Percentiles rank a stretch among this genome's conserved stretches.
Conservation (phyloP, 2,888 invertebrate genomes). For the Notodonta dromedarius region DNA sequence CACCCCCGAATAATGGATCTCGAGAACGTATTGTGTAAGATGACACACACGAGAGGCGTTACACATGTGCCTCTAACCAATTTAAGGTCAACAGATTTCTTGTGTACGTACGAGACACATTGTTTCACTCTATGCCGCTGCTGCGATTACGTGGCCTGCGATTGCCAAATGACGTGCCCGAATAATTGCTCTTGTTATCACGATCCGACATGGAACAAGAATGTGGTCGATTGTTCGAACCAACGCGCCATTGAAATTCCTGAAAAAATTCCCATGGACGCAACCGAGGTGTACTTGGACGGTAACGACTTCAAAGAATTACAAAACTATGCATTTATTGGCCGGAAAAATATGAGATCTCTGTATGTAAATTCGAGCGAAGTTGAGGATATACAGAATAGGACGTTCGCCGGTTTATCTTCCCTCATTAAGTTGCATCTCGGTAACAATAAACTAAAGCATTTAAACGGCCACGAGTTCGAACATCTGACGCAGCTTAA, state of each 20-base stretch:
- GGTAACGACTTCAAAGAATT: constrained; percentile 94
- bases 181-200: constrained; percentile 97
- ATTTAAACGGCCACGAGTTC: constrained; percentile 93
- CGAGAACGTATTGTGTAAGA: constrained; percentile 93
- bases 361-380: constrained; percentile 94
- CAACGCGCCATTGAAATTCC: constrained; percentile 91
- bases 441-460: constrained; percentile 92
- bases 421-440: constrained; percentile 92
- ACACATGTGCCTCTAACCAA: constrained; percentile 90
- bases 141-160: constrained; percentile 97
- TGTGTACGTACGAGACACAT: constrained; percentile 95
- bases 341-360: constrained; percentile 94
- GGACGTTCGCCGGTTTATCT: constrained; percentile 93
- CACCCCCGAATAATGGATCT: constrained; percentile 95
- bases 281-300: constrained; percentile 96
- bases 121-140: constrained; percentile 97
- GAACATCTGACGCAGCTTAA: constrained; percentile 91
- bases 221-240: constrained; percentile 95
- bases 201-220: constrained; percentile 96
- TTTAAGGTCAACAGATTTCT: constrained; percentile 92
- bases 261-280: constrained; percentile 95
- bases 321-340: constrained; percentile 95
- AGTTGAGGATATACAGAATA: constrained; percentile 93
- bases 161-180: constrained; percentile 98
- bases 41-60: constrained; percentile 92